Base-by-base conservation (phyloP, 2,797 vertebrate genomes). In the Gouania willdenowi region DNA sequence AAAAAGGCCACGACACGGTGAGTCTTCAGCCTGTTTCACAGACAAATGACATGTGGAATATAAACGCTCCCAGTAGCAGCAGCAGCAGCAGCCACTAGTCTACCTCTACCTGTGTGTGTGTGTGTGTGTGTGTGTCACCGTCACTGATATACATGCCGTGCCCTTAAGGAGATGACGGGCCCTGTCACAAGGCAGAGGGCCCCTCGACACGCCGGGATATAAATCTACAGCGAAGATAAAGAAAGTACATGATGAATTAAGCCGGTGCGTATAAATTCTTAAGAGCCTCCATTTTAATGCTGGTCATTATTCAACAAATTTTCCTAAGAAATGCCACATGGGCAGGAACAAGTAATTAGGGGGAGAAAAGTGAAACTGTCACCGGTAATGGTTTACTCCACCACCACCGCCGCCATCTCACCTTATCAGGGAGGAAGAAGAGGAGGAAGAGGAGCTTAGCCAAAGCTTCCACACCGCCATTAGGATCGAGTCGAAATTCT, bases 321-420 rank as follows among this genome's bases (percentile, higher is more conserved):
- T 98, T 98, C 96, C 93, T 97, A 98, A 98, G 95, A 97, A 98
- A 98, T 94, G 95, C 94, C 94, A 98, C 95, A 97, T 93, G 95
- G 93, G 94, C 94, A 98, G 94, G 95, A 97, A 95, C 94, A 92
- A 95, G 94, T 98, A 98, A 98, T 98, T 98, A 98, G 94, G 69
- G 92, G 83, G 91, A 95, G 92, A 98, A 95, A 97, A 98, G 95
- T 96, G 94, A 97, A 97, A 94, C 91, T 95, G 95, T 97, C 95
- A 96, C 87, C 86, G 86, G 90, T 97, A 97, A 98, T 97, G 93
- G 94, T 92, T 94, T 94, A 93, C 92, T 90, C 86, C 79, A 56
- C 86, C 56, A 83, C 83, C 89, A 91, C 88, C 92, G 90, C 86
- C 79, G 56, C 86, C 56, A 83, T 83, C 89, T 91, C 88, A 92